A percentile compares a stretch with the other conserved stretches of the same genome.
Evolutionary conservation across 2,113 vertebrate genomes (phyloP).

Genomic region (Oreochromis aureus): DNA sequence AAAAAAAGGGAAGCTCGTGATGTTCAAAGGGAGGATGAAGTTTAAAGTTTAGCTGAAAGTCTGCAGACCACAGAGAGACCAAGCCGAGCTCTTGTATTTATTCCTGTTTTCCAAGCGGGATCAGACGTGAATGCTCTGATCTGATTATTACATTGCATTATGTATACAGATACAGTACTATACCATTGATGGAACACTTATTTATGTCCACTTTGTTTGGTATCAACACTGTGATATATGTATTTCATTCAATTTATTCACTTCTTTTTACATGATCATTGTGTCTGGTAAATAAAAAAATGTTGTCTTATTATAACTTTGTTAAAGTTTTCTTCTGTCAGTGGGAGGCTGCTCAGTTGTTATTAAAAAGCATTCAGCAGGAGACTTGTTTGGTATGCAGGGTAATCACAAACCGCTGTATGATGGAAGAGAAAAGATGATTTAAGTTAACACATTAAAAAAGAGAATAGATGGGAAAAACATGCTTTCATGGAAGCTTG

Average conservation of each 20-base stretch:
- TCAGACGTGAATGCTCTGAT: slow-evolving; percentile 58
- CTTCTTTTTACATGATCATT: slow-evolving; percentile 76
- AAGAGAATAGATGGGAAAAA: neutral
- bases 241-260: slow-evolving; percentile 63
- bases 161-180: slow-evolving; percentile 61
- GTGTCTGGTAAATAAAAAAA: slow-evolving; percentile 75
- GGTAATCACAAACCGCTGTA: neutral
- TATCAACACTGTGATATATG: slow-evolving; percentile 75
- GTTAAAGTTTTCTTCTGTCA: neutral
- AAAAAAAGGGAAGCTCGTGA: slow-evolving; percentile 4
- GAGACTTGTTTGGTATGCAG: neutral
- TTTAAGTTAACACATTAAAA: neutral
- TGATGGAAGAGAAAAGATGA: neutral
- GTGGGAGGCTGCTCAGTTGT: rapidly evolving
- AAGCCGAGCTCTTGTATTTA: slow-evolving; percentile 28
- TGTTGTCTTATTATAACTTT: slow-evolving; percentile 57
- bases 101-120: slow-evolving; percentile 40
- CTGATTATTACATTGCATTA: slow-evolving; percentile 50
- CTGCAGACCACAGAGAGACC: neutral
- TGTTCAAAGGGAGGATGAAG: neutral
- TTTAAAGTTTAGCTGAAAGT: neutral
- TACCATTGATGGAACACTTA: slow-evolving; percentile 54
- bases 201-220: slow-evolving; percentile 73
- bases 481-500: neutral
- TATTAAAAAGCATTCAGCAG: neutral